Conservation (phyloP, 2,888 invertebrate genomes). For the Axea sp. region DNA sequence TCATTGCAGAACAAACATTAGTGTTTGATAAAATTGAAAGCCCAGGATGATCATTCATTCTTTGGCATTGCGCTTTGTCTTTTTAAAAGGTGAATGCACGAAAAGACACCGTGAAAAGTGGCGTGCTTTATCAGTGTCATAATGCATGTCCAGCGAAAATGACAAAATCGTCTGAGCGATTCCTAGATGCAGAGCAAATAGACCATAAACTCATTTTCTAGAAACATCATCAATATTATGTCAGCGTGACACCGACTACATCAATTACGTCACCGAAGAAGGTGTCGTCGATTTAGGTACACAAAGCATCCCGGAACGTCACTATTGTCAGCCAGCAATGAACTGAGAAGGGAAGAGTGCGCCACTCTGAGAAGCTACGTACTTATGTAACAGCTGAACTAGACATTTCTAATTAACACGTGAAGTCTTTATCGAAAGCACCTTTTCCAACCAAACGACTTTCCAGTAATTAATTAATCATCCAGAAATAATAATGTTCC, state of each 20-base stretch:
- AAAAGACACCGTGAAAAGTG: constrained; percentile 45
- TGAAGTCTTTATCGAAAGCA: constrained; percentile 42
- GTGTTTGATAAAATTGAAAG: constrained; percentile 6
- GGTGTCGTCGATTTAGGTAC: constrained; percentile 51
- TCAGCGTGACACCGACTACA: constrained; percentile 51
- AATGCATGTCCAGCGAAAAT: constrained; percentile 46
- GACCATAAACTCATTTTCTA: constrained; percentile 51
- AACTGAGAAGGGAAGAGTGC: constrained; percentile 41
- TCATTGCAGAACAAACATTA: too few species aligned
- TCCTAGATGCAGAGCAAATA: constrained; percentile 47
- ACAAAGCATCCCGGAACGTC: constrained; percentile 49
- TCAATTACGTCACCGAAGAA: constrained; percentile 56
- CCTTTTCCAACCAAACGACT: constrained; percentile 35
- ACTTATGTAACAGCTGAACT: constrained; percentile 57
- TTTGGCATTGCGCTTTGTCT: constrained; percentile 26
- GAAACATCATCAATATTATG: constrained; percentile 57
- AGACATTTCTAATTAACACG: constrained; percentile 59
- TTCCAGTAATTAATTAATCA: constrained; percentile 42
- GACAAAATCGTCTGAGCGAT: constrained; percentile 33
- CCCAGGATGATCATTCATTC: constrained; percentile 7
- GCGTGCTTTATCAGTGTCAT: constrained; percentile 46
- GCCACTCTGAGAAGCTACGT: constrained; percentile 45
- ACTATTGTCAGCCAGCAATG: constrained; percentile 48
- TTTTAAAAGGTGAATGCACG: constrained; percentile 17
- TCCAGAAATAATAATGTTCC: constrained; percentile 10